phyloP scores from a whole-genome alignment of 92 coral and sea anemone genomes.

The Phenganax stokvisi region DNA sequence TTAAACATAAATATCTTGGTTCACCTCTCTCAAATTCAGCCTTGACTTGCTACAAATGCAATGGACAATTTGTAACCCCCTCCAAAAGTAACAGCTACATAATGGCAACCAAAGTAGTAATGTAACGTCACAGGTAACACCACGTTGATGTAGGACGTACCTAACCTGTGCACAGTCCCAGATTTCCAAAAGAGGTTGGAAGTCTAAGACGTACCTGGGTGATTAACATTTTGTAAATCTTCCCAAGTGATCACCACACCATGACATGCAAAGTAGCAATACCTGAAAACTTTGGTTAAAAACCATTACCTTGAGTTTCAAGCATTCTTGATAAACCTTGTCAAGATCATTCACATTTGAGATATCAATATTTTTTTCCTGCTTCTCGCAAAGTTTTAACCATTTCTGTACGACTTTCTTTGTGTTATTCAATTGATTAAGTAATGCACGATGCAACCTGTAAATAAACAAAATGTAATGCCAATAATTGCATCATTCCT shows the following conservation, averaged over 20 bases:
- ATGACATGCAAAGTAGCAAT: too few relatives aligned
- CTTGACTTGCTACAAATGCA: constrained; percentile 21
- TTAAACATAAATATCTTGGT: background rate
- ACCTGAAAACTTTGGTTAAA: background rate
- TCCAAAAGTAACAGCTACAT: too few relatives aligned
- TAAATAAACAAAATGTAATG: background rate
- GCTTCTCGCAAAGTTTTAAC: constrained; percentile 33
- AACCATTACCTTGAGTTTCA: constrained; percentile 31
- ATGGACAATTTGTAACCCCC: too few relatives aligned
- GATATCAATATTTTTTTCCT: constrained; percentile 25
- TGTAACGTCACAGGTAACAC: too few relatives aligned
- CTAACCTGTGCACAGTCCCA: too few relatives aligned
- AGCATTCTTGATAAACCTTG: constrained; percentile 5
- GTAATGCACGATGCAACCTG: constrained; percentile 33
- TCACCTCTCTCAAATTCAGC: constrained; percentile 19
- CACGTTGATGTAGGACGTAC: too few relatives aligned
- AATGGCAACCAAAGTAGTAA: too few relatives aligned
- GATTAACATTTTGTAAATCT: too few relatives aligned
- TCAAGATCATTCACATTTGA: constrained; percentile 19
- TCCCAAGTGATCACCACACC: too few relatives aligned
- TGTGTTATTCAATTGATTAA: constrained; percentile 16
- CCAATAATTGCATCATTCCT: too few relatives aligned
- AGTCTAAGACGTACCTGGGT: too few relatives aligned
- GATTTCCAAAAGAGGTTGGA: too few relatives aligned
- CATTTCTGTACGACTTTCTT: constrained; percentile 25